Conservation (phyloP, 92 coral and sea anemone genomes). For the Phenganax subtilis region DNA sequence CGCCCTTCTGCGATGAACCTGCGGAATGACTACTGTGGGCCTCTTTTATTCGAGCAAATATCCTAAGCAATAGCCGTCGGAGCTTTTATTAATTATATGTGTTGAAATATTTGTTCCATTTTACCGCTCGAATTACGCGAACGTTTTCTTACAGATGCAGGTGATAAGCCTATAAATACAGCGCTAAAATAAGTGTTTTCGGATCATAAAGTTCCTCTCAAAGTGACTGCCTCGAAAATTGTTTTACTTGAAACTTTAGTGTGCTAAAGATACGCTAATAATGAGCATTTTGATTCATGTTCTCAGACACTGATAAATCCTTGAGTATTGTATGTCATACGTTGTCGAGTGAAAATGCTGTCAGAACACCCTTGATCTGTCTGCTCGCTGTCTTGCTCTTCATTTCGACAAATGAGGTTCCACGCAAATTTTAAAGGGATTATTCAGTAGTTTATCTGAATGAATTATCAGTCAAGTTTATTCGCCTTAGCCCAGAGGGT, state of each 20-base stretch:
- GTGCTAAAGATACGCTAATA: neutral
- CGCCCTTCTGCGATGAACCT: constrained; percentile 11
- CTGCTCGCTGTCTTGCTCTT: constrained; percentile 19
- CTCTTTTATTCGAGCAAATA: constrained; percentile 30
- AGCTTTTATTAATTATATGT: constrained; percentile 33
- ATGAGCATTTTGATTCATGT: constrained; percentile 16
- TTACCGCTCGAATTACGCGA: constrained; percentile 35
- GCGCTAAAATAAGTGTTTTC: constrained; percentile 10
- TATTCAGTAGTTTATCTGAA: constrained; percentile 5
- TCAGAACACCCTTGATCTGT: constrained; percentile 17
- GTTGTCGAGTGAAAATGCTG: constrained; percentile 3
- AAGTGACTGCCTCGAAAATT: constrained; percentile 1
- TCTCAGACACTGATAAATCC: constrained; percentile 24
- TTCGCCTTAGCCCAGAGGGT: constrained; percentile 16
- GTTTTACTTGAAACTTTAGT: neutral
- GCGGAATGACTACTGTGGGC: constrained; percentile 17
- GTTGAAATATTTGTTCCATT: constrained; percentile 38
- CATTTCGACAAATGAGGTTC: neutral
- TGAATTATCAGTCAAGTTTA: neutral
- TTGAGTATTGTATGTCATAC: constrained; percentile 12
- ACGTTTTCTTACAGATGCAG: constrained; percentile 15
- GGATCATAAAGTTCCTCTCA: neutral
- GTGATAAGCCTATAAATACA: constrained; percentile 32
- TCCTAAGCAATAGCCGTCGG: constrained; percentile 26
- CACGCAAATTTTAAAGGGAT: neutral